These are phyloP conservation scores for Dasyurus viverrinus DNA, from an alignment of 2,113 vertebrate genomes.

Conservation along the genomic window DNA sequence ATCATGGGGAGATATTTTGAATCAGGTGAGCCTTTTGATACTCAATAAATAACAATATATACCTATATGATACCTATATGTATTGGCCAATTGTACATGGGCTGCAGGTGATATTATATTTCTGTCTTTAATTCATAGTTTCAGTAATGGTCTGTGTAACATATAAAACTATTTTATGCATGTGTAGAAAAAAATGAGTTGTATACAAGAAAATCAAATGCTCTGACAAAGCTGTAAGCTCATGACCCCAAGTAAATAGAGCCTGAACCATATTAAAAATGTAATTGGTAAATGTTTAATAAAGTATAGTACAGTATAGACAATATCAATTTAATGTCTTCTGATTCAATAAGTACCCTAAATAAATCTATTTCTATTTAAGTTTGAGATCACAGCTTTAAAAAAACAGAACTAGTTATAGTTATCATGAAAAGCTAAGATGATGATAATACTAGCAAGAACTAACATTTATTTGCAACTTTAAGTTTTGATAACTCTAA, in stretches of 20 bases:
- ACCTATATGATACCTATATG: background rate
- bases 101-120: background rate
- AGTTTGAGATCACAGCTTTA: background rate
- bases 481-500: background rate
- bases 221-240: background rate
- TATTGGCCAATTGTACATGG: background rate
- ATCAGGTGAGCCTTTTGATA: background rate
- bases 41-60: background rate
- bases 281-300: background rate
- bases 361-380: background rate
- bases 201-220: background rate
- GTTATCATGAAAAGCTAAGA: background rate
- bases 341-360: background rate
- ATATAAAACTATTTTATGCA: background rate
- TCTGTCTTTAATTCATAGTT: background rate
- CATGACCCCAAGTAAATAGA: background rate
- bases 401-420: background rate
- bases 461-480: background rate
- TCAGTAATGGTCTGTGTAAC: background rate
- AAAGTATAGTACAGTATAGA: background rate
- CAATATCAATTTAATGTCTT: background rate
- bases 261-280: background rate
- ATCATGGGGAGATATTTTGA: background rate
- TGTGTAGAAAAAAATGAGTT: background rate
- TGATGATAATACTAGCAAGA: background rate